phyloP scores from a whole-genome alignment of 2,113 vertebrate species.

The Pluvianellus socialis region DNA sequence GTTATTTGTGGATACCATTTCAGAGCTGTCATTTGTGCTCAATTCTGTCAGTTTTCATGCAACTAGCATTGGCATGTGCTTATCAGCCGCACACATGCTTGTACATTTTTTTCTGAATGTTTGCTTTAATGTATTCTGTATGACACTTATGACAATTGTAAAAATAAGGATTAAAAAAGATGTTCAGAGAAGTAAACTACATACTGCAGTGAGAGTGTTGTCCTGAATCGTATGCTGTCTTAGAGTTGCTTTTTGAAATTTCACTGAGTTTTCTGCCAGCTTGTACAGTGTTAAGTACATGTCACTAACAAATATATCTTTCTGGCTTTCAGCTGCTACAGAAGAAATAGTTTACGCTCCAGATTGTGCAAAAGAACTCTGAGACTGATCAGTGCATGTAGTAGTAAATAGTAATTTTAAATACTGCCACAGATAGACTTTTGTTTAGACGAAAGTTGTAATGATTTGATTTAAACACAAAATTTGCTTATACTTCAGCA shows the following conservation, averaged over 20 bases:
- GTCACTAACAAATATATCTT: background rate
- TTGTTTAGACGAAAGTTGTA: background rate
- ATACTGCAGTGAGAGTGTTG: background rate
- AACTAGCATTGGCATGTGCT: background rate
- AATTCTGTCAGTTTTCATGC: background rate
- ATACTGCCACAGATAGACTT: background rate
- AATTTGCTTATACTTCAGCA: background rate
- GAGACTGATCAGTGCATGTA: background rate
- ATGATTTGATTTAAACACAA: background rate
- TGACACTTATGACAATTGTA: background rate
- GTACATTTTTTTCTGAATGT: constrained; percentile 13
- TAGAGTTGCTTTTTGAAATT: background rate
- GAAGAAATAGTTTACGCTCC: background rate
- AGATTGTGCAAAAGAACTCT: background rate
- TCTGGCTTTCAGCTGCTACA: background rate
- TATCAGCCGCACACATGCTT: background rate
- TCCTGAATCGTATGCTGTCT: background rate
- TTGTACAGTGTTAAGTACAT: background rate
- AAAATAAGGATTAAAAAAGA: constrained; percentile 38
- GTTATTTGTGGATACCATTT: background rate
- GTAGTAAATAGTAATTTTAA: background rate
- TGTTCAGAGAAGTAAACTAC: background rate
- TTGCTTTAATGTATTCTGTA: constrained; percentile 33
- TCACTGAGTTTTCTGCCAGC: background rate
- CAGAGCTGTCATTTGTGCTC: background rate